Base-by-base conservation (phyloP, 2,797 vertebrate species). In the Acanthornis magna region DNA sequence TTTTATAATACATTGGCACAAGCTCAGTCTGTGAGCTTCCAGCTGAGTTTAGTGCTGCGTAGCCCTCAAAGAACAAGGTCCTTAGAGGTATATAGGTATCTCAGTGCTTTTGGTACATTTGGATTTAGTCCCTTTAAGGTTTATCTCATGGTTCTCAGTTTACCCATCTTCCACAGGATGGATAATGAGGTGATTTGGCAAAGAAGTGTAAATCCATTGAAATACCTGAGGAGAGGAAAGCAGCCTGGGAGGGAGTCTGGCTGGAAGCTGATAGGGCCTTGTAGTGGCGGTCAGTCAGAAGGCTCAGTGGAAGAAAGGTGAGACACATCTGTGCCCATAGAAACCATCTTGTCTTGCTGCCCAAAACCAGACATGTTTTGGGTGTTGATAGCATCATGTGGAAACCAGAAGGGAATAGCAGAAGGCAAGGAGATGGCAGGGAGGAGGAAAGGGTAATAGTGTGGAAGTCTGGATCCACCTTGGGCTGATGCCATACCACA, bases 241-340 rank as follows among this genome's bases (percentile, higher is more conserved):
- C 18, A 47, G 32, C 10, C 48, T 55, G 18, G 10, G 16, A 61
- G 10, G 5, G 9, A 65, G 9, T 48, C 55, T 70, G 36, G 5
- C 29, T 66, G 36, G 54, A 80, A 20, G 30, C 38, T 81, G 25
- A 38, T 26, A 51, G 13, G 25, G 32, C 25, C 32, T 47, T 6
- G 11, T 25, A 50, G 18, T 30, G 18, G 8, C 1, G 2, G 4
- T 79, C 25, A 51, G 36, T 40, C 13, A 83, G 22, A 21, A 86
- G 25, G 26, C 7, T 54, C 30, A n/a, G 38, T 11, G n/a, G 42
- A 51, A 71, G 16, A 29, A 80, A 30, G 11, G 11, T 32, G 53
- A 83, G 53, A n/a, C 15, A 42, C 2, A 1, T 16, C 8, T 1
- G 1, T 47, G 43, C 7, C 42, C 10, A 19, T 2, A 15, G 32